A percentile compares a stretch with the other conserved stretches of the same genome.
These are phyloP conservation scores for Bradypodion pumilum DNA, from an alignment of 2,797 vertebrate species.

Conservation along the genomic window DNA sequence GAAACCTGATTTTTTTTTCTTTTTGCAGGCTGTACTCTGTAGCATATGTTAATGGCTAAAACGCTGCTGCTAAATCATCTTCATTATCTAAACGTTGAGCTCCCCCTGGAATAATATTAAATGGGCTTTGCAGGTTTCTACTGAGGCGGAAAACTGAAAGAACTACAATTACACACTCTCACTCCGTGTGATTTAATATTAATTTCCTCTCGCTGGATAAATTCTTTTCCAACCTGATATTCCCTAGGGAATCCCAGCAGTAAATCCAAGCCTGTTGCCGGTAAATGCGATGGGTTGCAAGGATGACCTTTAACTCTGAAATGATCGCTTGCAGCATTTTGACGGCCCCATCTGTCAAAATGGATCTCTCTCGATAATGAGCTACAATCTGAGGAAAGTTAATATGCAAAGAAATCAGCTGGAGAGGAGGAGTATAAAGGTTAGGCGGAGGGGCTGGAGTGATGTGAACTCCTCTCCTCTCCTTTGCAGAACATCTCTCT, in stretches of 20 bases:
- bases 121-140: neutral
- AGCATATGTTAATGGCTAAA: neutral
- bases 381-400: conserved; percentile 37
- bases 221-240: conserved; percentile 17
- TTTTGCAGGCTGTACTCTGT: neutral
- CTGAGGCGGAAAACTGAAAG: neutral
- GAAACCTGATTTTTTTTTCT: neutral
- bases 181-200: conserved; percentile 16
- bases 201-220: conserved; percentile 6
- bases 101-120: conserved; percentile 11
- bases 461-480: neutral
- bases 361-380: conserved; percentile 40
- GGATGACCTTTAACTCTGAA: conserved; percentile 48
- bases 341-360: conserved; percentile 50
- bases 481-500: neutral
- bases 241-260: neutral
- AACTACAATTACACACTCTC: neutral
- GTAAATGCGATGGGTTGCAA: neutral
- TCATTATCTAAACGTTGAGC: conserved; percentile 3
- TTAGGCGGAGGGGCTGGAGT: neutral
- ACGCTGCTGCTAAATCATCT: neutral
- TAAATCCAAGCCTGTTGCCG: neutral
- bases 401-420: conserved; percentile 39
- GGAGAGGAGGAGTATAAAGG: neutral
- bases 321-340: conserved; percentile 39